These are phyloP conservation scores for Salpingus planirostris DNA, from an alignment of 2,888 invertebrate genomes.

Conservation along the genomic window DNA sequence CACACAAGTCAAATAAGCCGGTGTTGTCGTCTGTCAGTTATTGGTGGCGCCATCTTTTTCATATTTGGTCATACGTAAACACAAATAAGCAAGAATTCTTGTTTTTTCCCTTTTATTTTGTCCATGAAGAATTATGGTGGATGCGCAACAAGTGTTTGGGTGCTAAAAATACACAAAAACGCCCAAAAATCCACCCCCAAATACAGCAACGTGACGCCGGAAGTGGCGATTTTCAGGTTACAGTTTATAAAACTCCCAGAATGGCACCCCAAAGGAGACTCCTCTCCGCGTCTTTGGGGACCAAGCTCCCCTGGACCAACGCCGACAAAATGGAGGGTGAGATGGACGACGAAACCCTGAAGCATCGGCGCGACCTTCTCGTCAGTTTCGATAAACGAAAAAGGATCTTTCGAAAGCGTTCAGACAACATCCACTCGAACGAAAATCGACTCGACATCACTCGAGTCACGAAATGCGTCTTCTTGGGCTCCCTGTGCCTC, in stretches of 20 bases:
- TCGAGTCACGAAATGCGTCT: slow-evolving; percentile 25
- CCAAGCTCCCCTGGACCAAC: not conserved
- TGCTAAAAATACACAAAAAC: not conserved
- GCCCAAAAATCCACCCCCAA: not conserved
- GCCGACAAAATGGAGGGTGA: no score
- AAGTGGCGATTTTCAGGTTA: no score
- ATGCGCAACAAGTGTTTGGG: slow-evolving; percentile 29
- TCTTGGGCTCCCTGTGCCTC: slow-evolving; percentile 23
- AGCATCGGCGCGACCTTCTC: slow-evolving; percentile 20
- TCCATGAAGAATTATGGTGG: slow-evolving; percentile 27
- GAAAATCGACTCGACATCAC: slow-evolving; percentile 20
- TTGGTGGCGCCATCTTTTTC: not conserved
- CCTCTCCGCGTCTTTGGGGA: no score
- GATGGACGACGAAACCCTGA: slow-evolving; percentile 12
- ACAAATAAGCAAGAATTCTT: no score
- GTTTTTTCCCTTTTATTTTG: slow-evolving; percentile 22
- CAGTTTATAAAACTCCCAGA: no score
- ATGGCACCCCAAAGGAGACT: no score
- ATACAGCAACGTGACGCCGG: slow-evolving; percentile 6
- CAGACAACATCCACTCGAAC: slow-evolving; percentile 20
- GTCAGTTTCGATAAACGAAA: slow-evolving; percentile 19
- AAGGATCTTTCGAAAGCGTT: slow-evolving; percentile 17
- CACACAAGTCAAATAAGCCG: no score
- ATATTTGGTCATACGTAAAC: no score
- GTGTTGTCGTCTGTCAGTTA: no score